A percentile compares a stretch with the other conserved stretches of the same genome.
Conservation (phyloP, 2,797 vertebrate species). For the Premnoplex brunnescens region DNA sequence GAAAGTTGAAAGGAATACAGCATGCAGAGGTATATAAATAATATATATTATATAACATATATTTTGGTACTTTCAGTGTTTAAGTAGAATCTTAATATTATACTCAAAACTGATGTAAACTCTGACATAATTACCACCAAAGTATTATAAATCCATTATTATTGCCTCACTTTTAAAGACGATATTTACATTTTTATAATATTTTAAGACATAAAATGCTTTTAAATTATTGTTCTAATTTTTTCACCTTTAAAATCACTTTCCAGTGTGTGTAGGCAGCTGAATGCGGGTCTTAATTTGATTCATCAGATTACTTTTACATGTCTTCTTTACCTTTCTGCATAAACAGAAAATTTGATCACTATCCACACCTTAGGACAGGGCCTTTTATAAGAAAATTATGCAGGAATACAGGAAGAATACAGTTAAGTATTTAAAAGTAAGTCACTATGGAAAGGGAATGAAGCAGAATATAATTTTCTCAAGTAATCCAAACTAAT, state of each 20-base stretch:
- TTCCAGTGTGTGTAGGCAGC: neutral
- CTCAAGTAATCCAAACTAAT: neutral
- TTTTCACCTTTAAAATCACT: neutral
- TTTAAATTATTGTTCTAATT: neutral
- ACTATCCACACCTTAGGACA: neutral
- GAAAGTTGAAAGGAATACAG: neutral
- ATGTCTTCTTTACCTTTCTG: neutral
- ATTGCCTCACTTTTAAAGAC: neutral
- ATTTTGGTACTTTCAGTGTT: neutral
- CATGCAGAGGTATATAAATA: neutral
- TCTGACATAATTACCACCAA: neutral
- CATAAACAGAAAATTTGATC: neutral
- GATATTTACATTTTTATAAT: neutral
- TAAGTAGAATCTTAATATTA: neutral
- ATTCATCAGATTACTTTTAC: neutral
- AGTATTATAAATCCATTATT: neutral
- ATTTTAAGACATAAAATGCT: neutral
- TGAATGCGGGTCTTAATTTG: neutral
- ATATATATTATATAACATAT: too few species aligned
- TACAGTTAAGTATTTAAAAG: neutral
- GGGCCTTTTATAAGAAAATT: neutral
- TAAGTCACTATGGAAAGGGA: neutral
- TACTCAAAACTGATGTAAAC: neutral
- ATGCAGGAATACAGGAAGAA: neutral
- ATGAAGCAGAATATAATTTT: neutral